Evolutionary conservation across 2,797 vertebrate species (phyloP).

Genomic region (Sebastiscus albofasciatus): DNA sequence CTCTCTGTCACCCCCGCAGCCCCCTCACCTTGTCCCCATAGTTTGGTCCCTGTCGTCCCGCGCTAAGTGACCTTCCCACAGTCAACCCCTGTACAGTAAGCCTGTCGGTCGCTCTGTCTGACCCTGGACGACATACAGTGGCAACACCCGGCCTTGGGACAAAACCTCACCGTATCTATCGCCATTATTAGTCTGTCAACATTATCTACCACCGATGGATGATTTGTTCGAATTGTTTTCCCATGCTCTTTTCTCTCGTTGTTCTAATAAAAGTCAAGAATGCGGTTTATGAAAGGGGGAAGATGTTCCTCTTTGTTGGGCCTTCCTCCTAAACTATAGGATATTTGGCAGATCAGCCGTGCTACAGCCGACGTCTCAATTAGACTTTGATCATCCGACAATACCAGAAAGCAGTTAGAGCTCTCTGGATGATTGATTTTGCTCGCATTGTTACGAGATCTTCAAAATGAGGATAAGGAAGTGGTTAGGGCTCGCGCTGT

Average conservation of each 20-base stretch:
- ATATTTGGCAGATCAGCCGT: slow-evolving; percentile 28
- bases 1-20: slow-evolving; percentile 53
- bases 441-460: slow-evolving; percentile 65
- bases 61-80: slow-evolving; percentile 76
- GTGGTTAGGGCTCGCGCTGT: slow-evolving; percentile 61
- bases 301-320: slow-evolving; percentile 11
- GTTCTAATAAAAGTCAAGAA: slow-evolving; percentile 36
- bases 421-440: slow-evolving; percentile 66
- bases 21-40: slow-evolving; percentile 65
- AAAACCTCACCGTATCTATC: slow-evolving; percentile 53
- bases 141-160: slow-evolving; percentile 43
- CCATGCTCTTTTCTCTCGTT: slow-evolving; percentile 29
- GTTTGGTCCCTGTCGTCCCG: slow-evolving; percentile 64
- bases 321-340: background rate
- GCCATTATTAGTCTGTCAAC: slow-evolving; percentile 61
- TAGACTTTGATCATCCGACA: slow-evolving; percentile 39
- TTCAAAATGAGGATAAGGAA: slow-evolving; percentile 67
- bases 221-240: slow-evolving; percentile 50
- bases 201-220: slow-evolving; percentile 43
- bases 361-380: slow-evolving; percentile 22
- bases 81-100: slow-evolving; percentile 25
- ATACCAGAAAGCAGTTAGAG: slow-evolving; percentile 35
- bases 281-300: slow-evolving; percentile 6
- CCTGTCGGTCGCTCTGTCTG: slow-evolving; percentile 50
- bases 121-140: slow-evolving; percentile 40